These are phyloP conservation scores for Thunnus thynnus DNA, from an alignment of 2,113 vertebrate species.

Conservation along the genomic window DNA sequence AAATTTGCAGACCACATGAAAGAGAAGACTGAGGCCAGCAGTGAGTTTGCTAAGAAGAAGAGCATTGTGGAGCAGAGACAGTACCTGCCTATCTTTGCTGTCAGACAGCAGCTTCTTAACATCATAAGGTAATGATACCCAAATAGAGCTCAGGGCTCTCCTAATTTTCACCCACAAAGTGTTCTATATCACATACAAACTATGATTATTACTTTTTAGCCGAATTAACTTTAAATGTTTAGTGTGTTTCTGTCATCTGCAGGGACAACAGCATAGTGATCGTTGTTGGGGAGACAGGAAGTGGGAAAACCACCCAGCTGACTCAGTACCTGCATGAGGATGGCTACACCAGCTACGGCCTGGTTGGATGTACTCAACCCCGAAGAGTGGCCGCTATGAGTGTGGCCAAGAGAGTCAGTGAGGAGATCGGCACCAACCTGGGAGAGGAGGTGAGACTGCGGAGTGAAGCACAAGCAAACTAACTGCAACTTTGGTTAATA, in stretches of 20 bases:
- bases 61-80: conserved; percentile 95
- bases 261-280: conserved; percentile 99
- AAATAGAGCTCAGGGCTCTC: background rate
- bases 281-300: conserved; percentile 98
- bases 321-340: conserved; percentile 98
- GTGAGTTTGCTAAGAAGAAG: conserved; percentile 98
- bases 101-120: conserved; percentile 96
- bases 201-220: background rate
- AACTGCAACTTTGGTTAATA: background rate
- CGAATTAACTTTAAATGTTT: background rate
- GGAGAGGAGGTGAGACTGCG: conserved; percentile 93
- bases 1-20: conserved; percentile 99
- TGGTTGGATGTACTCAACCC: conserved; percentile 98
- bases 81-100: conserved; percentile 96
- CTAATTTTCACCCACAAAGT: background rate
- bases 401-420: conserved; percentile 97
- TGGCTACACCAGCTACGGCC: conserved; percentile 96
- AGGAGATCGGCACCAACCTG: conserved; percentile 93
- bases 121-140: conserved; percentile 90
- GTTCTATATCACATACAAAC: background rate
- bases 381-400: conserved; percentile 98
- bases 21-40: conserved; percentile 94
- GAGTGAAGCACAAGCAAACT: background rate
- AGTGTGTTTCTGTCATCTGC: conserved; percentile 9
- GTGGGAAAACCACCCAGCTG: conserved; percentile 98